These are phyloP conservation scores for Dromas ardeola DNA, from an alignment of 2,113 vertebrate species.

Conservation along the genomic window DNA sequence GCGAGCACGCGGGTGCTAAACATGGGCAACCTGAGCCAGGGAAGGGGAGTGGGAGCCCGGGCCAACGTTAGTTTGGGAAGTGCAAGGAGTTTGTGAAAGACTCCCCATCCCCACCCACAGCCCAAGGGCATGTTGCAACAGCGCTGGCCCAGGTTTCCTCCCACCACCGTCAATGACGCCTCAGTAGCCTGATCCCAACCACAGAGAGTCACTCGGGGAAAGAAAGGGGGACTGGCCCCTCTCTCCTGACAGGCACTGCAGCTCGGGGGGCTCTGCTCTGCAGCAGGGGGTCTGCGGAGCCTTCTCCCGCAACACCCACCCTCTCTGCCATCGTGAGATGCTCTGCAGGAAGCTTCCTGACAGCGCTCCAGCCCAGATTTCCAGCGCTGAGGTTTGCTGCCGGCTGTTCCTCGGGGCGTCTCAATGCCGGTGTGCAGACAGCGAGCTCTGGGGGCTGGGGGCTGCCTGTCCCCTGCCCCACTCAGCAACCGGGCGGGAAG, in stretches of 20 bases:
- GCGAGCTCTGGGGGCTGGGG: background rate
- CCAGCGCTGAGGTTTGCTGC: background rate
- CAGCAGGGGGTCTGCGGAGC: background rate
- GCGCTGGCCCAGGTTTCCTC: background rate
- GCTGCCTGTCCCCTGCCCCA: background rate
- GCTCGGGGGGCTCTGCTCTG: background rate
- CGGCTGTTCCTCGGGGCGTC: background rate
- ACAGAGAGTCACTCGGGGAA: no score
- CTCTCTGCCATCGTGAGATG: background rate
- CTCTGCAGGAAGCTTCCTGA: background rate
- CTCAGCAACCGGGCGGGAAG: background rate
- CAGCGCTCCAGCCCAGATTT: background rate
- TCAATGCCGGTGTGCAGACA: background rate
- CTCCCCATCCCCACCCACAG: background rate
- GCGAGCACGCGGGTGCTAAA: fast-evolving
- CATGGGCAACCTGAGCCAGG: background rate
- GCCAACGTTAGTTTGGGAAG: background rate
- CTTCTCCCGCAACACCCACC: background rate
- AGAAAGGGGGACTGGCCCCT: fast-evolving
- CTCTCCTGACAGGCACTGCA: background rate
- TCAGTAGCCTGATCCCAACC: background rate
- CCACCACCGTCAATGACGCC: fast-evolving
- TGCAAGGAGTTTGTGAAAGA: background rate
- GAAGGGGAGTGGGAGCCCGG: background rate
- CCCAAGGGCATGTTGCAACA: background rate